Evolutionary conservation across 2,797 vertebrate genomes (phyloP).

Genomic region (Macroramphosus scolopax): DNA sequence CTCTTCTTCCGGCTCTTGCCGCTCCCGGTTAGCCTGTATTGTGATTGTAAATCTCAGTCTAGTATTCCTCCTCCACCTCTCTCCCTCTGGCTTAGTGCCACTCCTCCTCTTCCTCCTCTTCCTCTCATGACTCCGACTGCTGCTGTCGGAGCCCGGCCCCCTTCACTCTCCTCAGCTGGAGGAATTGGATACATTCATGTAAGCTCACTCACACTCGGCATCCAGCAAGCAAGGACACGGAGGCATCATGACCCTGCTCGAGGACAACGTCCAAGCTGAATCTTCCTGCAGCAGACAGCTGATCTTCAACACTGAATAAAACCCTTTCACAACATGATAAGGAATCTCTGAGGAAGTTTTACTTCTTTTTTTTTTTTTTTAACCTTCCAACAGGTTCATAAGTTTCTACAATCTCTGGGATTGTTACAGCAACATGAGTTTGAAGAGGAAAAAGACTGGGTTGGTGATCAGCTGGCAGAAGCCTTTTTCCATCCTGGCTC

Average conservation of each 20-base stretch:
- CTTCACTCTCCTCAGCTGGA: constrained; percentile 55
- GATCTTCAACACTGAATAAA: neutral
- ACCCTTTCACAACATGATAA: constrained; percentile 20
- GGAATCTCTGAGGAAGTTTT: constrained; percentile 28
- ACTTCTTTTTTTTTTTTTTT: neutral
- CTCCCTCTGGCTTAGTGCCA: constrained; percentile 54
- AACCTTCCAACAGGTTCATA: neutral
- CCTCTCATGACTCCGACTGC: constrained; percentile 48
- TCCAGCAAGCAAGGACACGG: constrained; percentile 13
- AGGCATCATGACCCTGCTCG: constrained; percentile 33
- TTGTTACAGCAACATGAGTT: constrained; percentile 62
- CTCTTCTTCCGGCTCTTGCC: constrained; percentile 3
- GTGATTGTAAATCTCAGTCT: no score
- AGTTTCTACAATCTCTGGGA: constrained; percentile 19
- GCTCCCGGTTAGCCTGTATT: constrained; percentile 16
- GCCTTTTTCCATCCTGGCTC: constrained; percentile 76
- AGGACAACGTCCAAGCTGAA: constrained; percentile 14
- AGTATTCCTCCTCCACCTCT: constrained; percentile 34
- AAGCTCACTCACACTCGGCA: constrained; percentile 1
- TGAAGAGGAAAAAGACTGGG: constrained; percentile 65
- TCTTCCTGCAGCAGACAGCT: neutral
- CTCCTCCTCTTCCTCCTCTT: constrained; percentile 52
- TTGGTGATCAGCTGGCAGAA: constrained; percentile 81
- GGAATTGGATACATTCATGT: constrained; percentile 27
- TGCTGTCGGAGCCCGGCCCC: constrained; percentile 51